Evolutionary conservation across 2,888 invertebrate species (phyloP).

Genomic region (Drosophila lutescens): DNA sequence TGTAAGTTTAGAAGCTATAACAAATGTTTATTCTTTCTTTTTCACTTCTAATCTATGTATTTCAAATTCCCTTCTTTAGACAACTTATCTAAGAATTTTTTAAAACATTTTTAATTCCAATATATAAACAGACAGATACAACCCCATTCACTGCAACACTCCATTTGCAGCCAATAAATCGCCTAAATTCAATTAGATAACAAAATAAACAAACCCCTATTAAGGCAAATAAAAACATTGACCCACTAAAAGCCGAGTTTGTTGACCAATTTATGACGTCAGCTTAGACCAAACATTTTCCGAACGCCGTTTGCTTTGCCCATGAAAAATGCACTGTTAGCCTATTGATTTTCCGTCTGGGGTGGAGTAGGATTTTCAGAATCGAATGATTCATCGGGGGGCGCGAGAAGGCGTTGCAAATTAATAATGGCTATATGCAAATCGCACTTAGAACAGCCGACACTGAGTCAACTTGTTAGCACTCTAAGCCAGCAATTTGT

Average conservation of each 20-base stretch:
- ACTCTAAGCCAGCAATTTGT: constrained; percentile 21
- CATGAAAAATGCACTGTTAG: constrained; percentile 61
- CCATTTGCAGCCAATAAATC: constrained; percentile 34
- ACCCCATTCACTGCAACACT: too few relatives aligned
- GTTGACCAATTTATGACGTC: constrained; percentile 66
- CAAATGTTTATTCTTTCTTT: too few relatives aligned
- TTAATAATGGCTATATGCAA: constrained; percentile 49
- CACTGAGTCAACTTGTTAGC: constrained; percentile 57
- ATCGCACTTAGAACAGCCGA: constrained; percentile 50
- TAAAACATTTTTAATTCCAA: too few relatives aligned
- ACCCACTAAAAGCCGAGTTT: constrained; percentile 57
- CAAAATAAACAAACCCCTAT: constrained; percentile 26
- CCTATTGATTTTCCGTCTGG: constrained; percentile 64
- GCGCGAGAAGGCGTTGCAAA: constrained; percentile 16
- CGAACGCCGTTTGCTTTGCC: constrained; percentile 14
- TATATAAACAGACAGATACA: too few relatives aligned
- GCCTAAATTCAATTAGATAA: constrained; percentile 62
- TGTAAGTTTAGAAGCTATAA: too few relatives aligned
- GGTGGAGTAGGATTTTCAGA: constrained; percentile 23
- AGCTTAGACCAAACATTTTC: constrained; percentile 19
- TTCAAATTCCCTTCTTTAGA: too few relatives aligned
- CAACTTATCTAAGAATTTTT: too few relatives aligned
- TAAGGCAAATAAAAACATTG: constrained; percentile 64
- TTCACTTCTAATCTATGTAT: too few relatives aligned
- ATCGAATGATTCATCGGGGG: constrained; percentile 51